phyloP scores from a whole-genome alignment of 2,113 vertebrate genomes.

The Ascaphus truei region DNA sequence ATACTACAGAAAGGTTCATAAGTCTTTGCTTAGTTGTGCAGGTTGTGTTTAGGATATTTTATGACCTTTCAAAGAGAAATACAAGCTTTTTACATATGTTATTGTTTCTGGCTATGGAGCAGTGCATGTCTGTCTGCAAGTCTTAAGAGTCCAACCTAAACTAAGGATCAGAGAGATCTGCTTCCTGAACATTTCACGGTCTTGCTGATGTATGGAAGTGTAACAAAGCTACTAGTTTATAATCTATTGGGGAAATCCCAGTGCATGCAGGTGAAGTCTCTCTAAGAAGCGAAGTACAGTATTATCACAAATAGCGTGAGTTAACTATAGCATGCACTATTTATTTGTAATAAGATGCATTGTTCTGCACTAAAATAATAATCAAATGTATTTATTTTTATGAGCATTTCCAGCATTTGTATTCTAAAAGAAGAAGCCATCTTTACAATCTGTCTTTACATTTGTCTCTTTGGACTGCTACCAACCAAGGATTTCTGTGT shows the following conservation, averaged over 20 bases:
- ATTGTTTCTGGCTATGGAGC: neutral
- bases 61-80: neutral
- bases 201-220: conserved; percentile 4
- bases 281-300: neutral
- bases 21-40: neutral
- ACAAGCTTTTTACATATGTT: neutral
- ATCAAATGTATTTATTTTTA: neutral
- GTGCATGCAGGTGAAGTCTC: conserved; percentile 9
- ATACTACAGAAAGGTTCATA: neutral
- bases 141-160: conserved; percentile 6
- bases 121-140: conserved; percentile 2
- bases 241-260: conserved; percentile 11
- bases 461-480: neutral
- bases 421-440: too few relatives aligned
- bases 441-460: conserved; percentile 6
- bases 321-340: conserved; percentile 13
- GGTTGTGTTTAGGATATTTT: conserved; percentile 2
- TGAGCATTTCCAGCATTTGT: neutral
- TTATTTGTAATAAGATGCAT: neutral
- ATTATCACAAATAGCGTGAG: conserved; percentile 2
- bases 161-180: neutral
- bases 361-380: conserved; percentile 9
- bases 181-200: conserved; percentile 9
- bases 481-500: neutral
- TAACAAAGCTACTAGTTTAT: neutral